Evolutionary conservation across 2,888 invertebrate genomes (phyloP).

Genomic region (Matsumyia berberina): DNA sequence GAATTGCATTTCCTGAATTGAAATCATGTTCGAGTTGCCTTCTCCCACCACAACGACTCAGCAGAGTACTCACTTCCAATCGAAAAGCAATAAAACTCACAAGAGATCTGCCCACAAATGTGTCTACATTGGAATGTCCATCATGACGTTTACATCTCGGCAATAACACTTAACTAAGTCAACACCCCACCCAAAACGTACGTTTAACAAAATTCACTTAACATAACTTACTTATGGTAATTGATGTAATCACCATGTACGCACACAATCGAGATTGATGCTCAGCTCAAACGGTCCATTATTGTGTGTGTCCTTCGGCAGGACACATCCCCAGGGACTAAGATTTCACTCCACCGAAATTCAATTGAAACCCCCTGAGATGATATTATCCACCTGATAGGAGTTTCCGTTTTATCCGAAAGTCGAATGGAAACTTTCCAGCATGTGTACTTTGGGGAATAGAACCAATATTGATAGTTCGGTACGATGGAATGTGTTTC

Average conservation of each 20-base stretch:
- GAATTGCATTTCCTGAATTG: neutral
- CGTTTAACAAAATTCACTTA: constrained; percentile 30
- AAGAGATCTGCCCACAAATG: constrained; percentile 10
- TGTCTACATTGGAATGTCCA: constrained; percentile 19
- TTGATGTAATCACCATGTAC: constrained; percentile 46
- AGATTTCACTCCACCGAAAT: constrained; percentile 6
- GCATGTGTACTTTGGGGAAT: constrained; percentile 1
- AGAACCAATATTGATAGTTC: constrained; percentile 19
- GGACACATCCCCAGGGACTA: neutral
- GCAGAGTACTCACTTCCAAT: constrained; percentile 3
- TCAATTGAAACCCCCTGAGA: constrained; percentile 20
- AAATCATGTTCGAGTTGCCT: constrained; percentile 2
- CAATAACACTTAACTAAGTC: constrained; percentile 13
- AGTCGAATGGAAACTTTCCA: neutral
- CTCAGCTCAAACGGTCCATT: constrained; percentile 14
- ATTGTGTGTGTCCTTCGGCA: constrained; percentile 24
- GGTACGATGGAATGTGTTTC: neutral
- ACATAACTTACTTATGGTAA: constrained; percentile 55
- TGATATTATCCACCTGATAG: constrained; percentile 22
- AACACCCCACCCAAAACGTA: constrained; percentile 10
- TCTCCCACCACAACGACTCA: neutral
- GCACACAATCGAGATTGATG: constrained; percentile 53
- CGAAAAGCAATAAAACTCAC: constrained; percentile 12
- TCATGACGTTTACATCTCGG: constrained; percentile 2
- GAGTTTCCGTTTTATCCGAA: neutral